Conservation (phyloP, 2,888 invertebrate species). For the Ennomos quercinarius region DNA sequence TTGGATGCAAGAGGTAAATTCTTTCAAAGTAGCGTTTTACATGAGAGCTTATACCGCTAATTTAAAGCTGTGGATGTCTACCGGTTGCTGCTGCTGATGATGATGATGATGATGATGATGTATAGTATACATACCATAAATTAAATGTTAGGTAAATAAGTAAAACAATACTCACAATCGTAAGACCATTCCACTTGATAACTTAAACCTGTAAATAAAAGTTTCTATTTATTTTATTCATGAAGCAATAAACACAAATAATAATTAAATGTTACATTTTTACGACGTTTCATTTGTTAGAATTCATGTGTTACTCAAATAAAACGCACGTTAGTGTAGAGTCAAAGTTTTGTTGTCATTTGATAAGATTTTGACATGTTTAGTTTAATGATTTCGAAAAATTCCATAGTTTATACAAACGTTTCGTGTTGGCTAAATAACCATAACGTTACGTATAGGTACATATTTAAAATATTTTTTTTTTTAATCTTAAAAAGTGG, state of each 20-base stretch:
- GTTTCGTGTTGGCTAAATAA: background rate
- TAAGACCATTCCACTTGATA: slow-evolving; percentile 66
- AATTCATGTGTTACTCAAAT: slow-evolving; percentile 4
- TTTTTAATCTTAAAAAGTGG: too few relatives aligned
- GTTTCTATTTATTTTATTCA: background rate
- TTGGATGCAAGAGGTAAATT: too few relatives aligned
- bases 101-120: too few relatives aligned
- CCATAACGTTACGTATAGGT: background rate
- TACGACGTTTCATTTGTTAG: background rate
- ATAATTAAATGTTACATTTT: background rate
- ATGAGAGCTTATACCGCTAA: too few relatives aligned
- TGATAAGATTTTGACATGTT: slow-evolving; percentile 28
- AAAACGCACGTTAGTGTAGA: slow-evolving; percentile 3
- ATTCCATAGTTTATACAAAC: slow-evolving; percentile 5
- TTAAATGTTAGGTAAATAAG: too few relatives aligned
- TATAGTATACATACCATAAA: too few relatives aligned
- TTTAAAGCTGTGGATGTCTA: too few relatives aligned
- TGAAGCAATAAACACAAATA: background rate
- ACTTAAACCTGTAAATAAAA: slow-evolving; percentile 60
- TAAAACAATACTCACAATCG: slow-evolving; percentile 58
- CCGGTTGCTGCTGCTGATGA: too few relatives aligned
- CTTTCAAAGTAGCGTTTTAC: too few relatives aligned
- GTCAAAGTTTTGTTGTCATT: slow-evolving; percentile 11
- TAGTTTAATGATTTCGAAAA: slow-evolving; percentile 21
- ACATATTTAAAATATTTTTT: background rate